Percentiles rank a stretch among this genome's conserved stretches.
Evolutionary conservation across 2,113 vertebrate species (phyloP).

Genomic region (Neotoma lepida): DNA sequence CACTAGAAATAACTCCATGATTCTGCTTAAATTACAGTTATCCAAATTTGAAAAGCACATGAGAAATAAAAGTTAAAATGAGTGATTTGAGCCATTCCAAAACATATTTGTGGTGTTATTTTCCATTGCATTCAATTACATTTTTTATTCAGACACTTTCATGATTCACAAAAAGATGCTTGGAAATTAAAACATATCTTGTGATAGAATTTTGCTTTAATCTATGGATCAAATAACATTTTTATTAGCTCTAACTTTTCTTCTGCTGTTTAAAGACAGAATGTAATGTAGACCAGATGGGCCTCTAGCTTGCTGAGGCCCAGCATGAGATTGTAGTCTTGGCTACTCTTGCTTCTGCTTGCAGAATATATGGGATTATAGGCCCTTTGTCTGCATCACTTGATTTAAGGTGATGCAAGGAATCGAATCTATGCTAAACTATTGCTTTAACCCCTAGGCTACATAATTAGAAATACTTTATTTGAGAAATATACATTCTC

Average conservation of each 20-base stretch:
- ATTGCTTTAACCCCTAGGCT: neutral
- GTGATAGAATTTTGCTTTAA: conserved; percentile 1
- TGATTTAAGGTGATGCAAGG: neutral
- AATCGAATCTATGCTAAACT: neutral
- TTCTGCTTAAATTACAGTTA: neutral
- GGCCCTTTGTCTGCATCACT: neutral
- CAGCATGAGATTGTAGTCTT: neutral
- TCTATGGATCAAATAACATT: neutral
- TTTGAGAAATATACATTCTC: neutral
- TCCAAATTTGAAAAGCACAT: conserved; percentile 33
- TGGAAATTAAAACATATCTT: neutral
- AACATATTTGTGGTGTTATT: conserved; percentile 1
- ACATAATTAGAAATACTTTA: neutral
- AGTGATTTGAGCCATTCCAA: neutral
- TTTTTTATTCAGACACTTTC: conserved; percentile 43
- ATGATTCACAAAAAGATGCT: neutral
- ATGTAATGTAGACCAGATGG: neutral
- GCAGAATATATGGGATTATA: neutral
- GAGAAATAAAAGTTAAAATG: conserved; percentile 28
- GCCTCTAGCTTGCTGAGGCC: neutral
- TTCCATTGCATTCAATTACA: neutral
- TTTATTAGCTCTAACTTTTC: neutral
- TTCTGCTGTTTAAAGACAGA: neutral
- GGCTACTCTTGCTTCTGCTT: neutral
- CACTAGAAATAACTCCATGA: conserved; percentile 48